Percentiles rank a stretch among this genome's conserved stretches.
phyloP scores from a whole-genome alignment of 2,888 invertebrate genomes.

The Cantharis flavilabris region DNA sequence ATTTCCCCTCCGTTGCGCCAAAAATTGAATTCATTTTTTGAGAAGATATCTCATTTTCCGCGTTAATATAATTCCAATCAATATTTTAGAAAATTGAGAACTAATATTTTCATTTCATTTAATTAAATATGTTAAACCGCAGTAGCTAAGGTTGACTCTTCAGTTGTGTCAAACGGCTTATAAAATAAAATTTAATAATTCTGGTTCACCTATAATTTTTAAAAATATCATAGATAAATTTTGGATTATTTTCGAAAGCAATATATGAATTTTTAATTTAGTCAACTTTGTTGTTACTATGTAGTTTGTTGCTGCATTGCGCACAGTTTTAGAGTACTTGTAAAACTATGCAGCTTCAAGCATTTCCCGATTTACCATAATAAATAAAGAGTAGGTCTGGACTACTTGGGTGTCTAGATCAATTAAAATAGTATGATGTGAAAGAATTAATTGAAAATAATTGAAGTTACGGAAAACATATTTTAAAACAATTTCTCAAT shows the following conservation, averaged over 20 bases:
- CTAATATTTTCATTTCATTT: too few species aligned
- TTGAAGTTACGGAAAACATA: constrained; percentile 5
- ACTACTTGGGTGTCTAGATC: neutral
- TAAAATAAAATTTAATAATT: too few species aligned
- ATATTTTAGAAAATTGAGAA: neutral
- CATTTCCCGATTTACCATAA: neutral
- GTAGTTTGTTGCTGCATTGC: too few species aligned
- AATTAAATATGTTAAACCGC: too few species aligned
- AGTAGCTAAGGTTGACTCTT: too few species aligned
- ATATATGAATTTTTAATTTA: too few species aligned
- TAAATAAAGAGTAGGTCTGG: neutral
- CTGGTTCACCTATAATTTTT: too few species aligned
- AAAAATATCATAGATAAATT: too few species aligned
- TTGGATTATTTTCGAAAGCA: too few species aligned
- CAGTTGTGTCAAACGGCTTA: too few species aligned
- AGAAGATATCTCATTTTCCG: neutral
- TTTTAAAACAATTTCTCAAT: neutral
- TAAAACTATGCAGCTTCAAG: neutral
- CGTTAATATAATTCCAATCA: neutral
- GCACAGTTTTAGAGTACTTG: neutral
- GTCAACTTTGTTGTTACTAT: too few species aligned
- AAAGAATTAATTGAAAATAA: constrained; percentile 7
- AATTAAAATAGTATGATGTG: neutral
- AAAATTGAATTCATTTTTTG: neutral
- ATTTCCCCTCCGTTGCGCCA: neutral